These are phyloP conservation scores for Zygaena filipendulae DNA, from an alignment of 2,888 invertebrate genomes.

Conservation along the genomic window DNA sequence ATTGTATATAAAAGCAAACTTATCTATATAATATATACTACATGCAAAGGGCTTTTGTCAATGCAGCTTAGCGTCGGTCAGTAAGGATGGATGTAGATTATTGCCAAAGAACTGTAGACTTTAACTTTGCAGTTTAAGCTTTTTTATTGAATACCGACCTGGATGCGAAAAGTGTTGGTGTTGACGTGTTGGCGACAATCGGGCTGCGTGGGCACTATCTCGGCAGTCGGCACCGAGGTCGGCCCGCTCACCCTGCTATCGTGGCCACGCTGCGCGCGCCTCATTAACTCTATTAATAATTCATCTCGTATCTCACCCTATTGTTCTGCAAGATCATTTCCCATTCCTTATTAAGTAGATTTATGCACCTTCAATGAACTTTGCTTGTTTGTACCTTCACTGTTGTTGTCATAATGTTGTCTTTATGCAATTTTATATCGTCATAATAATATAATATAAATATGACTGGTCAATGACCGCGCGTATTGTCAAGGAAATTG, in stretches of 20 bases:
- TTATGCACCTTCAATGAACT: conserved; percentile 12
- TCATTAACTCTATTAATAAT: conserved; percentile 63
- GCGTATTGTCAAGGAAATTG: too few species aligned
- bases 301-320: conserved; percentile 55
- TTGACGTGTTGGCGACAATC: conserved; percentile 56
- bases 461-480: too few species aligned
- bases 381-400: conserved; percentile 2
- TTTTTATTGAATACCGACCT: too few species aligned
- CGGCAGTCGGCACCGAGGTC: conserved; percentile 42
- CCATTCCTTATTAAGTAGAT: conserved; percentile 23
- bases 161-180: conserved; percentile 33
- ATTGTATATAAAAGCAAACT: too few species aligned
- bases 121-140: too few species aligned
- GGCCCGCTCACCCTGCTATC: conserved; percentile 61
- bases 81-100: too few species aligned
- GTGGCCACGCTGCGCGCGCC: conserved; percentile 34
- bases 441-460: too few species aligned
- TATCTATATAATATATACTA: too few species aligned
- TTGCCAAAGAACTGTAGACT: too few species aligned
- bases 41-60: too few species aligned
- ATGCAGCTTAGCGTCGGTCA: too few species aligned
- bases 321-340: conserved; percentile 50
- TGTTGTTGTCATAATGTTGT: conserved; percentile 1
- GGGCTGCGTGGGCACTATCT: conserved; percentile 66
- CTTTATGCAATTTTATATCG: too few species aligned